Evolutionary conservation across 2,888 invertebrate species (phyloP), one percentile per base, ranked within the genome.

Genomic region (Prosopocoilus inquinatus): DNA sequence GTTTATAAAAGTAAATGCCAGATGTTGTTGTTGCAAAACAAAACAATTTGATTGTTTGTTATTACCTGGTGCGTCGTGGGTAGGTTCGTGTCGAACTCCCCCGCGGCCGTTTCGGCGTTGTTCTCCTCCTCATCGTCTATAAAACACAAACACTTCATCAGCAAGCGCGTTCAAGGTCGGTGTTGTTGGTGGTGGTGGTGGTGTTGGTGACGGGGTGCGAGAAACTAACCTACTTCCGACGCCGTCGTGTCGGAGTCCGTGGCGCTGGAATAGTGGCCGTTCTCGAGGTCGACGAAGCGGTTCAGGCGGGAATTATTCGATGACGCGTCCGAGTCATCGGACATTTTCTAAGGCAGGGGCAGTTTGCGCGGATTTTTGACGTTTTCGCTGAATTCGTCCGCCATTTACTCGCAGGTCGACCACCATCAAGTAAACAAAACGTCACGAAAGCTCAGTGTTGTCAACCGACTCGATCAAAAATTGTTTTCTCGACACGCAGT

Each of bases 31-130:
- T n/a, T n/a, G n/a, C n/a, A n/a, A n/a, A n/a, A n/a, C n/a, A n/a
- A n/a, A n/a, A n/a, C n/a, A n/a, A n/a, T n/a, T n/a, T n/a, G n/a
- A n/a, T n/a, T n/a, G n/a, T n/a, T n/a, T n/a, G n/a, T n/a, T n/a
- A n/a, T n/a, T 70, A 76, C 77, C 60, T 68, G 70, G 62, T 77
- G 77, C 11, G 71, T 66, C 36, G 75, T 74, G 1, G 77, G 77
- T 56, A 77, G 59, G 54, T 75, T 74, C n/a, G 70, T 71, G 57
- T 77, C 74, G 57, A 76, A 77, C 53, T 70, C 64, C 15, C 67
- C 70, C 44, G 36, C 43, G 11, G n/a, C 20, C 20, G 20, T 28
- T 28, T 28, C 20, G 20, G 46, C 53, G 38, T 36, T 59, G 9
- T 60, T 58, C 38, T 61, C 53, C 5, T 57, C 55, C 13, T 65